Percentiles rank a stretch among this genome's conserved stretches.
phyloP scores from a whole-genome alignment of 2,888 invertebrate genomes.

The Agrotis puta region DNA sequence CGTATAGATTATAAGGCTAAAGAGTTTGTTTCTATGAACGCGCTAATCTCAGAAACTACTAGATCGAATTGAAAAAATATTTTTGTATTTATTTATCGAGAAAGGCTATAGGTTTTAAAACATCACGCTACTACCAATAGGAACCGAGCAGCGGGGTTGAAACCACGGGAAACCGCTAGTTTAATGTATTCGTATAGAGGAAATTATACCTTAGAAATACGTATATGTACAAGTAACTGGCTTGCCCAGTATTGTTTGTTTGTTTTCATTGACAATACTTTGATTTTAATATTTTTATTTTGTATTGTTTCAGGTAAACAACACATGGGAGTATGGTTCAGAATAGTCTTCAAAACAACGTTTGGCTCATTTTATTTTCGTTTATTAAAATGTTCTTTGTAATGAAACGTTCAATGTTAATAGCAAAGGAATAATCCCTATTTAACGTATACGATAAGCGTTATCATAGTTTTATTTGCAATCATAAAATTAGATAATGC shows the following conservation, averaged over 20 bases:
- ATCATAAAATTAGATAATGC: conserved; percentile 34
- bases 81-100: no score
- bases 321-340: conserved; percentile 4
- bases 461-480: conserved; percentile 20
- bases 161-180: no score
- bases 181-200: not conserved
- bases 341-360: conserved; percentile 15
- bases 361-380: conserved; percentile 72
- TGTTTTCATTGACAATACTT: not conserved
- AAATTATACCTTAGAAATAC: not conserved
- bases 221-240: not conserved
- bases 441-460: conserved; percentile 28
- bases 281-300: conserved; percentile 11
- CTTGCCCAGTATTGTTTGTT: not conserved
- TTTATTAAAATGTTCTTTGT: conserved; percentile 2
- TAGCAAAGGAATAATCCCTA: conserved; percentile 16
- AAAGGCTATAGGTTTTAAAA: no score
- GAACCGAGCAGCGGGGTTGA: no score
- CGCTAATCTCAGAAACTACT: no score
- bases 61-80: no score
- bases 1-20: no score
- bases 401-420: conserved; percentile 38
- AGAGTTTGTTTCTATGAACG: no score
- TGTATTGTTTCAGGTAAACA: conserved; percentile 73
- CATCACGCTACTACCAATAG: no score